phyloP scores from a whole-genome alignment of 2,797 vertebrate species.

The Myotis myotis region DNA sequence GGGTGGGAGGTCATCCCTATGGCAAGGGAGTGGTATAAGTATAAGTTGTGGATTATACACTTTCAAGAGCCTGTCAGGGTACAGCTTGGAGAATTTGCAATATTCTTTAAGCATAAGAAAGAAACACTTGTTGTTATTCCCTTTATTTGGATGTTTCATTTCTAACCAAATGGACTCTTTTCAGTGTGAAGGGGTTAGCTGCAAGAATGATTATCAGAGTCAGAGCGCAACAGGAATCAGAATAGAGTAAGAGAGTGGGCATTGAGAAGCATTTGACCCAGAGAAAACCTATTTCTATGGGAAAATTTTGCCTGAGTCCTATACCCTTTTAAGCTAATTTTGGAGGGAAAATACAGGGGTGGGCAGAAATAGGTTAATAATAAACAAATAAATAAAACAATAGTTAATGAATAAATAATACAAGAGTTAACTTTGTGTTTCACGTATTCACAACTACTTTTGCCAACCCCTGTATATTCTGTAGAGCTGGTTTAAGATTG shows the following conservation, averaged over 20 bases:
- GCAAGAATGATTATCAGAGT: neutral
- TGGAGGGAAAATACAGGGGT: neutral
- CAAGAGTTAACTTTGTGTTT: neutral
- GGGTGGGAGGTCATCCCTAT: neutral
- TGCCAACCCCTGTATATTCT: neutral
- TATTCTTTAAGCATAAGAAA: neutral
- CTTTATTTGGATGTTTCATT: neutral
- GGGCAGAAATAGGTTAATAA: neutral
- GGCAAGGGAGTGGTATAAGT: neutral
- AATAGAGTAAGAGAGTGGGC: neutral
- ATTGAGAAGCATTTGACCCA: neutral
- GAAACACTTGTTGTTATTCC: neutral
- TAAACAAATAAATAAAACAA: no score
- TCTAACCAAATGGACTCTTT: neutral
- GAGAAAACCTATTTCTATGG: neutral
- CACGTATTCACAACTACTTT: neutral
- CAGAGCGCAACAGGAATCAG: neutral
- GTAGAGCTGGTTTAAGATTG: neutral
- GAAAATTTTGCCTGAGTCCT: neutral
- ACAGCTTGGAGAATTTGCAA: neutral
- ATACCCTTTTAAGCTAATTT: neutral
- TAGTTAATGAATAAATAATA: neutral
- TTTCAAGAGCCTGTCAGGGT: neutral
- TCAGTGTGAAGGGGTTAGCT: neutral
- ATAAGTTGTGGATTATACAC: neutral